A percentile compares a stretch with the other conserved stretches of the same genome.
These are phyloP conservation scores for Poliocrania exsul DNA, from an alignment of 2,797 vertebrate species.

Conservation along the genomic window DNA sequence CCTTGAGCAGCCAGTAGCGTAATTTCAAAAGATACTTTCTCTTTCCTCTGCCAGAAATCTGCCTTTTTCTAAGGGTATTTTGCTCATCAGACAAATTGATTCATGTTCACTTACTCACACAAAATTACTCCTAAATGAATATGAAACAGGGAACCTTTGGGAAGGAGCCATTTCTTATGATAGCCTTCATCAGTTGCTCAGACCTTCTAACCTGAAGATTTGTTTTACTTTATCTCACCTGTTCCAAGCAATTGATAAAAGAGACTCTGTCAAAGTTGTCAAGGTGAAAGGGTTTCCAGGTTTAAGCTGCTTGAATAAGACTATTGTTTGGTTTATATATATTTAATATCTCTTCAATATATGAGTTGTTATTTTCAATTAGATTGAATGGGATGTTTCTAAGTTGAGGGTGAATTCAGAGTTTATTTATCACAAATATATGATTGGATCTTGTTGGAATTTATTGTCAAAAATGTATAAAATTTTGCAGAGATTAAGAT, in stretches of 20 bases:
- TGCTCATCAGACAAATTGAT: background rate
- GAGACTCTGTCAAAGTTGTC: background rate
- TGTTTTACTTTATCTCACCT: constrained; percentile 13
- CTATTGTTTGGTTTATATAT: background rate
- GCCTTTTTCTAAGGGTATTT: background rate
- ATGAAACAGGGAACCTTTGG: background rate
- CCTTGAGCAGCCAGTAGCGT: background rate
- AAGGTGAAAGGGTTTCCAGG: background rate
- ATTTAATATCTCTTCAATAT: background rate
- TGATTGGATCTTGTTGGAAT: background rate
- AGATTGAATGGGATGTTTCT: background rate
- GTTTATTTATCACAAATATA: background rate
- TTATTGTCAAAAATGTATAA: background rate
- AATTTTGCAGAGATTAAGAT: background rate
- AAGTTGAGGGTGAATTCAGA: background rate
- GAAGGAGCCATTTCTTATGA: background rate
- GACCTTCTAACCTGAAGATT: constrained; percentile 2
- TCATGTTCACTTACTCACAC: background rate
- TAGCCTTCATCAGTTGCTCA: constrained; percentile 12
- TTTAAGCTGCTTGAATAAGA: background rate
- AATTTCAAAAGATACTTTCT: background rate
- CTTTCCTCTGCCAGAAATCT: background rate
- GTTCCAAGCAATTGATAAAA: constrained; percentile 8
- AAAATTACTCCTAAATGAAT: constrained; percentile 30
- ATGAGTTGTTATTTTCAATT: background rate